Evolutionary conservation across 1,140 invertebrate genomes (phyloP).

Genomic region (Sinonovacula constricta): DNA sequence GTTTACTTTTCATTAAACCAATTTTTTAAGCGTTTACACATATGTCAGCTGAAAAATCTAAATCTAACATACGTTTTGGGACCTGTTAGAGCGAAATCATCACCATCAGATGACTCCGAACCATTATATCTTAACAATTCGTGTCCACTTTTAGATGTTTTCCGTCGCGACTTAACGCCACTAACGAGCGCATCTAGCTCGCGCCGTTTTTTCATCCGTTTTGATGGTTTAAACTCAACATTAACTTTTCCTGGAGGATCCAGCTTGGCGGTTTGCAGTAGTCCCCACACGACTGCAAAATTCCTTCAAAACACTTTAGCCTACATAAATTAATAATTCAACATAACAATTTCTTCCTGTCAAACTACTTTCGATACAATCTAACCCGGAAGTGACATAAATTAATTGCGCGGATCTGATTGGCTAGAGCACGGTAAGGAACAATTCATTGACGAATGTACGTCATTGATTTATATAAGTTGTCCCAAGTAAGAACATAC

Average conservation of each 20-base stretch:
- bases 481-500: too few relatives aligned
- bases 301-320: neutral
- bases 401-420: constrained; percentile 13
- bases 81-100: constrained; percentile 67
- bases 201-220: constrained; percentile 80
- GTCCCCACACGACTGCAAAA: constrained; percentile 1
- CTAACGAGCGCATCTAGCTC: constrained; percentile 78
- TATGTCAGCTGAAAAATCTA: neutral
- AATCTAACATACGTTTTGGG: constrained; percentile 40
- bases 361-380: too few relatives aligned
- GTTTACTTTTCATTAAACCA: too few relatives aligned
- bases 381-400: constrained; percentile 40
- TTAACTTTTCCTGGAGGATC: constrained; percentile 67
- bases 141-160: constrained; percentile 69
- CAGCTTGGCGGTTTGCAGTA: constrained; percentile 46
- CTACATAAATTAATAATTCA: constrained; percentile 23
- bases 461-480: too few relatives aligned
- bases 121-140: constrained; percentile 71
- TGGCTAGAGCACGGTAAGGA: neutral
- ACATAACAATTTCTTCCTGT: neutral
- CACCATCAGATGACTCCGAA: constrained; percentile 76
- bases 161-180: constrained; percentile 72
- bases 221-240: constrained; percentile 77
- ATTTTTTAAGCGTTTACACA: too few relatives aligned
- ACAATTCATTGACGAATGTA: too few relatives aligned